phyloP scores from a whole-genome alignment of 2,797 vertebrate genomes.

The Podarcis lilfordi region DNA sequence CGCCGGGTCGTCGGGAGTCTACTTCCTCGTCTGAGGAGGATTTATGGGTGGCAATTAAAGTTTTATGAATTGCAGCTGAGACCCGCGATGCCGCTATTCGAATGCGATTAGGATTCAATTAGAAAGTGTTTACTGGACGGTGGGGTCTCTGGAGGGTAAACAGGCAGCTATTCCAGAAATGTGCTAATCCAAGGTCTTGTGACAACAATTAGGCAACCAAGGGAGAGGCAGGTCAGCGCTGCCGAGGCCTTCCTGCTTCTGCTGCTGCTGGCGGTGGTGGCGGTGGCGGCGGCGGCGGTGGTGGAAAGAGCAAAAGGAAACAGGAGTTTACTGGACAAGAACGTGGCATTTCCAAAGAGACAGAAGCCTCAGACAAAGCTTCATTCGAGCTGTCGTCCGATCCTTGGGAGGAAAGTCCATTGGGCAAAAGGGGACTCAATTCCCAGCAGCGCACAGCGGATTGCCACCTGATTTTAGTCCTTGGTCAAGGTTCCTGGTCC shows the following conservation, averaged over 20 bases:
- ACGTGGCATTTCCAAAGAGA: background rate
- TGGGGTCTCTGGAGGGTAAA: conserved; percentile 88
- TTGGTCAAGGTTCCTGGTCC: background rate
- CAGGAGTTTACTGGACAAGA: background rate
- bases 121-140: conserved; percentile 95
- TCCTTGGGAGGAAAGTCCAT: background rate
- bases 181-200: conserved; percentile 98
- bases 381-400: too few relatives aligned
- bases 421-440: background rate
- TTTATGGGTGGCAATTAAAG: conserved; percentile 90
- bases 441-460: background rate
- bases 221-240: conserved; percentile 81
- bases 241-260: conserved; percentile 59
- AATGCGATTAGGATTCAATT: conserved; percentile 99
- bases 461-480: background rate
- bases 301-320: background rate
- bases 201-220: conserved; percentile 95
- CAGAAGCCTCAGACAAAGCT: too few relatives aligned
- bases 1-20: conserved; percentile 66
- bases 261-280: background rate
- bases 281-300: too few relatives aligned
- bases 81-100: conserved; percentile 89
- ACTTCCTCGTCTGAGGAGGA: conserved; percentile 61
- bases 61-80: conserved; percentile 89
- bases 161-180: conserved; percentile 99